phyloP scores from a whole-genome alignment of 2,797 vertebrate genomes.

The Spinus pinus region DNA sequence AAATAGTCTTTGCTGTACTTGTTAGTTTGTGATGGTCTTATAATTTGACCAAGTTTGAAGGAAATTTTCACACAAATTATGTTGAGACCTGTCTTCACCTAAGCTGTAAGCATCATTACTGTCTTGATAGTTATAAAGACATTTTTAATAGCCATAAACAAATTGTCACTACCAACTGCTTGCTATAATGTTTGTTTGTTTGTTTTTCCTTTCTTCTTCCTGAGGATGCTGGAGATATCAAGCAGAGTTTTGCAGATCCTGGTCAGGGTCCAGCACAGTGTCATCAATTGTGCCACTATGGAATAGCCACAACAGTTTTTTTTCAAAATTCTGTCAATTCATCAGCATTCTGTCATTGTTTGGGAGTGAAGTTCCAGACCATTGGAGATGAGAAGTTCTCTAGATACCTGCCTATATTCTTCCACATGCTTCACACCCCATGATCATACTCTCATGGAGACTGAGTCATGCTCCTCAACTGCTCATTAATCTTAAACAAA shows the following conservation, averaged over 20 bases:
- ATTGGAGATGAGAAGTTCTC: background rate
- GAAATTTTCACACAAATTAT: background rate
- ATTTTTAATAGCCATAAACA: background rate
- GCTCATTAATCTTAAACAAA: background rate
- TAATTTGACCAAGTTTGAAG: background rate
- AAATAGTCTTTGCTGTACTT: background rate
- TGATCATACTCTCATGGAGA: background rate
- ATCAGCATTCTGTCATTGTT: background rate
- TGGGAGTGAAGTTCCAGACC: background rate
- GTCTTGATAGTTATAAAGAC: background rate
- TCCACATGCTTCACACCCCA: fast-evolving
- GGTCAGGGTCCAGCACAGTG: fast-evolving
- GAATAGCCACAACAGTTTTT: background rate
- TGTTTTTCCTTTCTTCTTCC: background rate
- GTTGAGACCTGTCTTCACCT: background rate
- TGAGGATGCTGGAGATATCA: background rate
- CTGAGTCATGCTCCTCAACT: background rate
- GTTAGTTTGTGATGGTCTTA: background rate
- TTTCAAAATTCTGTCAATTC: background rate
- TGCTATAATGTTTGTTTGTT: background rate
- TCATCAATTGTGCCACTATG: background rate
- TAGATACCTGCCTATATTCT: background rate
- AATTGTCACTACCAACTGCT: background rate
- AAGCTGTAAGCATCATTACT: background rate
- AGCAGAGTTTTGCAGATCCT: background rate